A percentile compares a stretch with the other conserved stretches of the same genome.
Conservation (phyloP, 2,113 vertebrate species). For the Caranx ignobilis region DNA sequence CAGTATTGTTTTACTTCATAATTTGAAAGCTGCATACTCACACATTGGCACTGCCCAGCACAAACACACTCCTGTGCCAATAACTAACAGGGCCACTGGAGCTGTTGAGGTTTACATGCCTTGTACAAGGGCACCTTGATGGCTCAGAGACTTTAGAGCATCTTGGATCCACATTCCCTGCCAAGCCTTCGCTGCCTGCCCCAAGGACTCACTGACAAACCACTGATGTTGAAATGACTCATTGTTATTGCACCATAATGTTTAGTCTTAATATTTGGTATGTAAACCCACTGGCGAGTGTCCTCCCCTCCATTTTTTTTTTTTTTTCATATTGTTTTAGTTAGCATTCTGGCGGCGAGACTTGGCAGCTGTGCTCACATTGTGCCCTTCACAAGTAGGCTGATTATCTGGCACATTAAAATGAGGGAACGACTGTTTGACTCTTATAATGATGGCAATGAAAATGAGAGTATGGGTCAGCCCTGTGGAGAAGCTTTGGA, state of each 20-base stretch:
- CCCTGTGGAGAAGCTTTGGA: background rate
- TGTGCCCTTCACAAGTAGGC: constrained; percentile 57
- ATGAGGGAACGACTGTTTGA: constrained; percentile 54
- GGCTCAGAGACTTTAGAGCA: constrained; percentile 4
- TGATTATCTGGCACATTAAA: constrained; percentile 71
- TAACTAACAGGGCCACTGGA: constrained; percentile 22
- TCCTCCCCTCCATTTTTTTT: constrained; percentile 13
- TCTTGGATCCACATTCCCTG: background rate
- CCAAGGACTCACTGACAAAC: constrained; percentile 14
- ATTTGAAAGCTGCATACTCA: constrained; percentile 15
- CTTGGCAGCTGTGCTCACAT: constrained; percentile 46
- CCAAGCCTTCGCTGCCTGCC: background rate
- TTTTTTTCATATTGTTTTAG: constrained; percentile 30
- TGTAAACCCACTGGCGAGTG: constrained; percentile 9
- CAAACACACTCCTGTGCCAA: constrained; percentile 13
- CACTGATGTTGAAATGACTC: background rate
- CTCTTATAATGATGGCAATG: constrained; percentile 56
- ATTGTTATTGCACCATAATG: constrained; percentile 3
- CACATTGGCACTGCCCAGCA: constrained; percentile 7
- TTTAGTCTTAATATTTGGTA: constrained; percentile 26
- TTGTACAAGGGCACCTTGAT: constrained; percentile 60
- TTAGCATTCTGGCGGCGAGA: constrained; percentile 13
- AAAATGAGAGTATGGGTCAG: constrained; percentile 32
- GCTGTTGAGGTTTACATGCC: constrained; percentile 26
- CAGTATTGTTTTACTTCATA: background rate